Evolutionary conservation across 2,888 invertebrate species (phyloP).

Genomic region (Trichopoda pennipes): DNA sequence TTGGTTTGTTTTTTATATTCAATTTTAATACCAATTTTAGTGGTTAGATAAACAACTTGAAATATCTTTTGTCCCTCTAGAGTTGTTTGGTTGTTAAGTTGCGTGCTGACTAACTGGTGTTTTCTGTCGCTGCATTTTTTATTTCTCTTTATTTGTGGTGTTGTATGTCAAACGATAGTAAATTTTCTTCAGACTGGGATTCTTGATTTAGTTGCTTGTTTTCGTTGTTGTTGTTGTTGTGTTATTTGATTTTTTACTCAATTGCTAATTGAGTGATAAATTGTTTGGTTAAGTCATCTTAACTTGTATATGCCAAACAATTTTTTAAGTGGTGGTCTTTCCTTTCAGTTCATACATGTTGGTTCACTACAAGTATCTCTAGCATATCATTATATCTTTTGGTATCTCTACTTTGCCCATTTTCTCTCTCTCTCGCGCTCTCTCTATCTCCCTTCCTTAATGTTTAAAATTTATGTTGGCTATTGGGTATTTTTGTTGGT

Average conservation of each 20-base stretch:
- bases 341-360: constrained; percentile 71
- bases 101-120: constrained; percentile 38
- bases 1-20: constrained; percentile 16
- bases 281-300: constrained; percentile 71
- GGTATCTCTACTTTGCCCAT: constrained; percentile 3
- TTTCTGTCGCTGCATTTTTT: constrained; percentile 29
- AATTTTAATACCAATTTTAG: constrained; percentile 50
- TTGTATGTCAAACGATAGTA: constrained; percentile 68
- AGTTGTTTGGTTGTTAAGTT: constrained; percentile 62
- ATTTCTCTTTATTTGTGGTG: constrained; percentile 26
- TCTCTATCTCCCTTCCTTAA: not conserved
- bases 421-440: constrained; percentile 22
- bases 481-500: constrained; percentile 37
- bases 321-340: constrained; percentile 21
- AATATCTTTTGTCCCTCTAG: constrained; percentile 61
- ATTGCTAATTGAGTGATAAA: constrained; percentile 80
- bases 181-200: constrained; percentile 58
- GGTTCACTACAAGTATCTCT: constrained; percentile 64
- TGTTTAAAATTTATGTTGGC: constrained; percentile 38
- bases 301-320: constrained; percentile 66
- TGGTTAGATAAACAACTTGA: constrained; percentile 61
- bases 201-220: constrained; percentile 22
- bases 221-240: not conserved
- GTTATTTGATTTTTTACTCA: constrained; percentile 74
- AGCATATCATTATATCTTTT: constrained; percentile 25